Conservation (phyloP, 2,113 vertebrate species). For the Semnopithecus entellus region DNA sequence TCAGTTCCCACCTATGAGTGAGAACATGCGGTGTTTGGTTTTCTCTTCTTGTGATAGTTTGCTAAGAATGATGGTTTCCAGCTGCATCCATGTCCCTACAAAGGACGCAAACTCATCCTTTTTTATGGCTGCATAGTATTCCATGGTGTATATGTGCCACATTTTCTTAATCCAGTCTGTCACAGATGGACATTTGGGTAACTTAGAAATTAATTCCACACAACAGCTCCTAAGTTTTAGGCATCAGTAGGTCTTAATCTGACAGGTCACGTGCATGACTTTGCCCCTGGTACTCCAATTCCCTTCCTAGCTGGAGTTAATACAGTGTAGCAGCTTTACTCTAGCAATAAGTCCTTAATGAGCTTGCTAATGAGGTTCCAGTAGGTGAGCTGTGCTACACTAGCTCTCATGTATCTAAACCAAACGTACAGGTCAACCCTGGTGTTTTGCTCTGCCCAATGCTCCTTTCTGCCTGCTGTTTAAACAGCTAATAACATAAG, state of each 20-base stretch:
- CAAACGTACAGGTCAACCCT: neutral
- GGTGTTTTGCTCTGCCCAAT: rapidly evolving
- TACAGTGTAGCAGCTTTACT: neutral
- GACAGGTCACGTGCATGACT: neutral
- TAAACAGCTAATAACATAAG: neutral
- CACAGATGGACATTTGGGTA: too few species aligned
- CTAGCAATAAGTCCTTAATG: neutral
- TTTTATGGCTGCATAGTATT: too few species aligned
- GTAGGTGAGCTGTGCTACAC: neutral
- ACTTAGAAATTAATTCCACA: neutral
- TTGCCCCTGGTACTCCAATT: neutral
- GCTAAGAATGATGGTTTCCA: too few species aligned
- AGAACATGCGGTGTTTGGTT: too few species aligned
- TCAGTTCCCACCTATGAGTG: too few species aligned
- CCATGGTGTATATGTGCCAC: too few species aligned
- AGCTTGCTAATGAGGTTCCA: neutral
- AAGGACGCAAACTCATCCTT: too few species aligned
- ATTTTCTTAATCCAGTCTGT: too few species aligned
- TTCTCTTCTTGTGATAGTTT: too few species aligned
- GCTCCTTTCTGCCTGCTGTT: neutral
- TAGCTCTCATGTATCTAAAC: neutral
- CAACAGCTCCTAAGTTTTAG: neutral
- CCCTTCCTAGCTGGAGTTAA: neutral
- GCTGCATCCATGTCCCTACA: too few species aligned
- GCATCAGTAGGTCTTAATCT: neutral